Base-by-base conservation (phyloP, 2,797 vertebrate species). In the Sus cebifrons region DNA sequence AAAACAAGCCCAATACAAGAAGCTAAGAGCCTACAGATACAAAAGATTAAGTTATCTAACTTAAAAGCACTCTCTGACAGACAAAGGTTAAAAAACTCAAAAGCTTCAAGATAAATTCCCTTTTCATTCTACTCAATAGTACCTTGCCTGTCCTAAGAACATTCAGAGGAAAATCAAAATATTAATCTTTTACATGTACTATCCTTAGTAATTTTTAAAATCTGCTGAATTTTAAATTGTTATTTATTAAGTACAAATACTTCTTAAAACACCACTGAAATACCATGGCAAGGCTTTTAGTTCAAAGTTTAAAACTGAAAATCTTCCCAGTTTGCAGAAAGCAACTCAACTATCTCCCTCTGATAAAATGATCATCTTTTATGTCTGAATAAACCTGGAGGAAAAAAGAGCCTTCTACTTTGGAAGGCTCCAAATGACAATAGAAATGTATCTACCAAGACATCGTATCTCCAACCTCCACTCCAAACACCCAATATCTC, bases 291-390 rank as follows among this genome's bases (percentile, higher is more conserved):
- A 95, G 88, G 32, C 25, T 74, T 94, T 79, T 40, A 88, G 16
- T 91, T 92, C 82, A 64, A 60, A 95, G 25, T 52, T 86, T 90
- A 86, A 87, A 86, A 85, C 15, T 54, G 29, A 82, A 96, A 95
- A 64, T 79, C 64, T 58, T 71, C 95, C 40, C 77, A 14, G 7
- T 86, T 94, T 96, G 78, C 44, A 65, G 65, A 89, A 32, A 95
- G 62, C 40, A 90, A 6, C 36, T 83, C 82, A 36, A 70, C 32
- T 21, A 62, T 16, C 49, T 79, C 49, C 27, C 73, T 77, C 56
- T 44, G 23, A 86, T 58, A 44, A 68, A 90, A 84, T 0, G 16
- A 18, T 29, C 54, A 32, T 70, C 75, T 58, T 17, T 77, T 44
- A 40, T n/a, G 58, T 6, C 21, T 82, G 67, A 88, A 52, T 44